Evolutionary conservation across 2,113 vertebrate species (phyloP).

Genomic region (Casuarius casuarius): DNA sequence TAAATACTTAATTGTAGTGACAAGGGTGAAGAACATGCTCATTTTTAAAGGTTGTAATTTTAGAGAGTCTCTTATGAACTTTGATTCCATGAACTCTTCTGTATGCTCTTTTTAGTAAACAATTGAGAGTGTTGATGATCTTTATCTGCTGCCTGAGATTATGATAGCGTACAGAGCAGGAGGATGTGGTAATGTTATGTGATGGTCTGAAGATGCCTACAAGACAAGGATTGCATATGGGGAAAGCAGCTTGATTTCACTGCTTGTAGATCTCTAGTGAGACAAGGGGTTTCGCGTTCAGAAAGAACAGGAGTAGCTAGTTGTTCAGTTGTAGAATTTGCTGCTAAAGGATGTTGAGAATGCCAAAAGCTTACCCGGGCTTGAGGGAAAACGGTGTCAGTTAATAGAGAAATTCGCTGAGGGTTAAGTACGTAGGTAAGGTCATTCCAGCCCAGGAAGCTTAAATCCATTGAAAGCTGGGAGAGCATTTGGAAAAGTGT

Average conservation of each 20-base stretch:
- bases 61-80: neutral
- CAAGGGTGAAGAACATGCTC: neutral
- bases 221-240: neutral
- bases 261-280: neutral
- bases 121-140: fast-evolving
- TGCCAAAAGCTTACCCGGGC: neutral
- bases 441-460: neutral
- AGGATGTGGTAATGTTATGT: neutral
- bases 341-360: neutral
- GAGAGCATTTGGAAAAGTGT: neutral
- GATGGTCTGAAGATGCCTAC: neutral
- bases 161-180: fast-evolving
- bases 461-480: neutral
- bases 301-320: neutral
- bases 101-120: fast-evolving
- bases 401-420: neutral
- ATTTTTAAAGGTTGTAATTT: neutral
- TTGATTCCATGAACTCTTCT: neutral
- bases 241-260: neutral
- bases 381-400: neutral
- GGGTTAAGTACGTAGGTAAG: neutral
- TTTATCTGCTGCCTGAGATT: neutral
- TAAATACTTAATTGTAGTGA: neutral
- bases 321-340: fast-evolving
- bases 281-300: neutral